Percentiles rank a stretch among this genome's conserved stretches.
These are phyloP conservation scores for Peromyscus aztecus DNA, from an alignment of 2,797 vertebrate genomes.

Conservation along the genomic window DNA sequence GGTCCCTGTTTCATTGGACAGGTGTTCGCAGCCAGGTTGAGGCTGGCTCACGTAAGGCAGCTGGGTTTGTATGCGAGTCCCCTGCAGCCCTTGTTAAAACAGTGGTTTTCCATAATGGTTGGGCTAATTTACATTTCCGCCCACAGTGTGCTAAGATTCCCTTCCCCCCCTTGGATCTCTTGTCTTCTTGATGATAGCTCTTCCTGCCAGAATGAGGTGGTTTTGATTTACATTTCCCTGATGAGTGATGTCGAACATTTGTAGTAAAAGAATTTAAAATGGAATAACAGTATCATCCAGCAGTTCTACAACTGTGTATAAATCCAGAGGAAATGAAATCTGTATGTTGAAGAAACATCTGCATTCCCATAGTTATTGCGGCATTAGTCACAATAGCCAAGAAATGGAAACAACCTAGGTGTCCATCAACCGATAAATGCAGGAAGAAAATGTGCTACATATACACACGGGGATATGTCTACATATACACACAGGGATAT, in stretches of 20 bases:
- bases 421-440: not conserved
- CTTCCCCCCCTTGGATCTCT: not conserved
- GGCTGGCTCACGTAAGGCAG: not conserved
- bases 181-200: not conserved
- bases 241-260: not conserved
- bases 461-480: not conserved
- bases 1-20: not conserved
- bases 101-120: not conserved
- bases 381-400: not conserved
- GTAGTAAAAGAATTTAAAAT: not conserved
- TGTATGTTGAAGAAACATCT: not conserved
- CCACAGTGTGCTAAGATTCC: not conserved
- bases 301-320: not conserved
- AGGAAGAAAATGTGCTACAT: not conserved
- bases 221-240: conserved; percentile 14
- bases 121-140: not conserved
- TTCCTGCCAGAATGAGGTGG: not conserved
- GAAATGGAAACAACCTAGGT: not conserved
- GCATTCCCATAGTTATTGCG: not conserved
- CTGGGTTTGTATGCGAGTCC: not conserved
- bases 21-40: not conserved
- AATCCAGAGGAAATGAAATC: not conserved
- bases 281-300: not conserved
- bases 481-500: not conserved
- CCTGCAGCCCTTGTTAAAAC: not conserved